Percentiles rank a stretch among this genome's conserved stretches.
These are phyloP conservation scores for Scophthalmus maximus DNA, from an alignment of 2,113 vertebrate genomes.

Conservation along the genomic window DNA sequence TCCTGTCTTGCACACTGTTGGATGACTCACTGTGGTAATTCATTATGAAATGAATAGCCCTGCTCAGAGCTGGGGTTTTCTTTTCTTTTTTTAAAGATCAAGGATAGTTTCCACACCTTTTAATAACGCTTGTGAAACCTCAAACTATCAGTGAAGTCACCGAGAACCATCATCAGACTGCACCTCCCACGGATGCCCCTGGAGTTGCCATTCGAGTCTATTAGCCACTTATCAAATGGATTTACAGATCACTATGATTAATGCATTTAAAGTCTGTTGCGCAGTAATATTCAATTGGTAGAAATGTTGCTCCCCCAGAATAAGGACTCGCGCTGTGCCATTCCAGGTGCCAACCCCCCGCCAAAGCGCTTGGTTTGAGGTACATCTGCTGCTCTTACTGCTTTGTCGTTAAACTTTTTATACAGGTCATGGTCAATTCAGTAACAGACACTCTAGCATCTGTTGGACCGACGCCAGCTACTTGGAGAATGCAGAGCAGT, in stretches of 20 bases:
- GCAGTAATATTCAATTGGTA: no score
- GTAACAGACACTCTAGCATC: conserved; percentile 22
- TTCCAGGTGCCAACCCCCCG: background rate
- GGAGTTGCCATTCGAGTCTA: no score
- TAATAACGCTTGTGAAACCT: no score
- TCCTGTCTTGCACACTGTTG: background rate
- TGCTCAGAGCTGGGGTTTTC: background rate
- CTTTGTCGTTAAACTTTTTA: conserved; percentile 38
- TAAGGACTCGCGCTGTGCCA: background rate
- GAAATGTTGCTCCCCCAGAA: no score
- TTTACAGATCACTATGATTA: no score
- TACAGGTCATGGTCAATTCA: conserved; percentile 13
- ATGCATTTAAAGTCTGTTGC: no score
- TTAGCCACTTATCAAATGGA: no score
- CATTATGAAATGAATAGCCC: background rate
- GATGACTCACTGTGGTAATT: background rate
- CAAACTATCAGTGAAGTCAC: no score
- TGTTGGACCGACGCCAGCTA: conserved; percentile 11
- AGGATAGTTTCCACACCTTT: no score
- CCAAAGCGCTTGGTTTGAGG: conserved; percentile 24
- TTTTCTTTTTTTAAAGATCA: no score
- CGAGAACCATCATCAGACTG: no score
- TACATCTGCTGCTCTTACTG: conserved; percentile 17
- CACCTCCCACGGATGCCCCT: no score
- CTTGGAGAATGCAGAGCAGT: conserved; percentile 16